Evolutionary conservation across 1,140 invertebrate species (phyloP), one percentile per base, ranked within the genome.

Genomic region (Drosophila busckii): DNA sequence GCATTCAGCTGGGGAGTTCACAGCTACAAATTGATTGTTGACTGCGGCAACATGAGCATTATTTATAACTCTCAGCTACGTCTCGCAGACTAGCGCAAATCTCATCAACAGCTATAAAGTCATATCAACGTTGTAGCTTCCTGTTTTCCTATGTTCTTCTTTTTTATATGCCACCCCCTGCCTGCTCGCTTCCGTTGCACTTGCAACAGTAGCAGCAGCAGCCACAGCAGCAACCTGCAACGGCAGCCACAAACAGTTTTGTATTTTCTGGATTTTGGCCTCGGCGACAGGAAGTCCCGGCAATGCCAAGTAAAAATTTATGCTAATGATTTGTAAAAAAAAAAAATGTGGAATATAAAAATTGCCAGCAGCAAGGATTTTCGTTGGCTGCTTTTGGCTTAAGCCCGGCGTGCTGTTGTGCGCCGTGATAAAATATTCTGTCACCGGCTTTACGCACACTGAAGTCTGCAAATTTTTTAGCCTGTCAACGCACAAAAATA

Each of bases 271-370:
- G n/a, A n/a, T n/a, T n/a, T n/a, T n/a, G n/a, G n/a, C n/a, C n/a
- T n/a, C n/a, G 49, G 56, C 49, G 49, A 60, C 56, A 50, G 56
- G 26, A 53, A 53, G 46, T 62, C 45, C 26, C 40, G 32, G 44
- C 22, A 38, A 35, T 61, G 60, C 46, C 50, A 62, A 61, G 61
- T 49, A 52, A 42, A 70, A 80, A 71, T 80, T 65, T 80, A 80
- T 80, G 75, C 68, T 82, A 80, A 80, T 80, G 64, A 82, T 82
- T 80, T 64, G 41, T 15, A 52, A 42, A 15, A 41, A 25, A 63
- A 53, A 60, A 65, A 65, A 37, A 13, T 48, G 34, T 68, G n/a
- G n/a, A n/a, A n/a, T n/a, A n/a, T n/a, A n/a, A n/a, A n/a, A n/a
- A n/a, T n/a, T n/a, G n/a, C n/a, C n/a, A n/a, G n/a, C 16, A 32